Evolutionary conservation across 2,113 vertebrate genomes (phyloP), one percentile per base, ranked within the genome.

Genomic region (Gallinago media): DNA sequence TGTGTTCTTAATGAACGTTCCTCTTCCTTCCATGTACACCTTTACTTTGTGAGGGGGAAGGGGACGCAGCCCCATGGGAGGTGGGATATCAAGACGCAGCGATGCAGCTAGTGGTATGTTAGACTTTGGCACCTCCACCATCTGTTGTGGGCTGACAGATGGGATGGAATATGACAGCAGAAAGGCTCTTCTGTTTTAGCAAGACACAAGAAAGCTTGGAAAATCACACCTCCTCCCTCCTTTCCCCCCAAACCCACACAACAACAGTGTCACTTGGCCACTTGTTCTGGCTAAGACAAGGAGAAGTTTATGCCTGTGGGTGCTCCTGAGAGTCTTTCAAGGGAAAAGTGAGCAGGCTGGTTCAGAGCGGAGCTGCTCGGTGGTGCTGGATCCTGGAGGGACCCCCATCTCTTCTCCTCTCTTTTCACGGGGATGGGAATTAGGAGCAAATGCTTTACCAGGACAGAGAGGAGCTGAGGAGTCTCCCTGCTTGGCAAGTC

Each of bases 91-190:
- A 62, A 94, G 95, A 95, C 15, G 29, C 75, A 74, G 95, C 12
- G 7, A 95, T 94, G 94, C 86, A 94, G 92, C 91, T 54, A 94
- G 89, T 95, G 85, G 97, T 92, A 97, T 96, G 97, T 98, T 95
- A 96, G 94, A 98, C 97, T 97, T 97, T 97, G 97, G 96, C 96
- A 77, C 97, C 93, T 97, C 96, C 93, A 67, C 98, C 98, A 98
- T 98, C 98, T 98, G 98, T 94, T 98, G 93, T 83, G 87, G 89
- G 91, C 94, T 98, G 98, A 98, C 98, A 98, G 98, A 98, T 98
- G 98, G 97, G 96, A 93, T 97, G 97, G 96, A 97, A 94, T 73
- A 94, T 97, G 97, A 97, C 97, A 98, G 98, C 97, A 97, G 97
- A 98, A 98, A 97, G 96, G 95, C 95, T 93, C 96, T 96, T 98